Evolutionary conservation across 2,113 vertebrate genomes (phyloP).

Genomic region (Gorilla gorilla): DNA sequence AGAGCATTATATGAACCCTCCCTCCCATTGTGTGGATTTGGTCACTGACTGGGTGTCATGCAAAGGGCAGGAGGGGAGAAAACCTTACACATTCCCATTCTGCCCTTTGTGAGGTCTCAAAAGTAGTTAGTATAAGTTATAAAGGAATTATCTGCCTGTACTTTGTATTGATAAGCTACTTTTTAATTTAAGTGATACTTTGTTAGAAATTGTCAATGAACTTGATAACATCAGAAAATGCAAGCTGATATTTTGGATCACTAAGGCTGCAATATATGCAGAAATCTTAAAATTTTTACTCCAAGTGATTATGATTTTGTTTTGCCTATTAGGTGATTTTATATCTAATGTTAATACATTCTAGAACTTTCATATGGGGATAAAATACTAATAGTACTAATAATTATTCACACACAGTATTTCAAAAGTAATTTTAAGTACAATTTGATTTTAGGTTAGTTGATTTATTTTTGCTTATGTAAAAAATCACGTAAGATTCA

Average conservation of each 20-base stretch:
- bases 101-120: background rate
- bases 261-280: background rate
- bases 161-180: background rate
- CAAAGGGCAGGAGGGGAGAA: background rate
- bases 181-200: background rate
- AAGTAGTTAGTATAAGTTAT: background rate
- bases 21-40: background rate
- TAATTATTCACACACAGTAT: background rate
- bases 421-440: background rate
- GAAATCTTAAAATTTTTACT: background rate
- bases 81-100: rapidly evolving
- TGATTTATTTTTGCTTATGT: background rate
- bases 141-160: background rate
- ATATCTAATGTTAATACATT: background rate
- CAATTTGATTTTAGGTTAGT: background rate
- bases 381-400: background rate
- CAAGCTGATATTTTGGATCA: background rate
- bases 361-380: background rate
- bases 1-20: background rate
- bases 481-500: background rate
- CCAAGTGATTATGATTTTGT: background rate
- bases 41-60: background rate
- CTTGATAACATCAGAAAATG: background rate
- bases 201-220: background rate
- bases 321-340: background rate